phyloP scores from a whole-genome alignment of 2,113 vertebrate species.

The Otocyon megalotis region DNA sequence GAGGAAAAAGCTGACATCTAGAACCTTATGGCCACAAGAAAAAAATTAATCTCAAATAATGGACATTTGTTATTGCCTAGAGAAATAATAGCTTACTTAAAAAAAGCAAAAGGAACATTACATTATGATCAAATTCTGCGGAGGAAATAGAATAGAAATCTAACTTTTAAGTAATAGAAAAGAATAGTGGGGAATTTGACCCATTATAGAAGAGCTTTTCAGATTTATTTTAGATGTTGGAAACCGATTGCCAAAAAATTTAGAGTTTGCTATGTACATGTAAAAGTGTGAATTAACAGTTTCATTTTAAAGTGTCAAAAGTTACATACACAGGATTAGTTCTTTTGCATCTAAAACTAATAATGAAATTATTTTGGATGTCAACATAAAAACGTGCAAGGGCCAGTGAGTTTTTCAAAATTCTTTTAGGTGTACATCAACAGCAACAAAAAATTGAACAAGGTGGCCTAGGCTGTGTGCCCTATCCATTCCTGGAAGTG shows the following conservation, averaged over 20 bases:
- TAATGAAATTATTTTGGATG: neutral
- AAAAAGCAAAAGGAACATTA: neutral
- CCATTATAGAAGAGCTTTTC: neutral
- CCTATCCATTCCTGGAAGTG: neutral
- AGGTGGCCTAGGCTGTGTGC: neutral
- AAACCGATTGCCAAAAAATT: neutral
- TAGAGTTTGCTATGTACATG: neutral
- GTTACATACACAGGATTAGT: neutral
- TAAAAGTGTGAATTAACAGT: neutral
- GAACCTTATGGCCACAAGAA: neutral
- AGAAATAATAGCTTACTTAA: neutral
- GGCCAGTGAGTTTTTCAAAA: neutral
- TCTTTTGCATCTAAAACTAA: slow-evolving; percentile 28
- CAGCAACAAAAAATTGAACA: neutral
- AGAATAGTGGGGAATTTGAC: neutral
- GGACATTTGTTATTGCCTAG: neutral
- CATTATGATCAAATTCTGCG: neutral
- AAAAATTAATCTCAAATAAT: slow-evolving; percentile 28
- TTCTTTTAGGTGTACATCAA: neutral
- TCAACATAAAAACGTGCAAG: neutral
- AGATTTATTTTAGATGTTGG: neutral
- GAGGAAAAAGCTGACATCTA: neutral
- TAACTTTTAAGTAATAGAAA: neutral
- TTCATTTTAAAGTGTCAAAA: slow-evolving; percentile 12
- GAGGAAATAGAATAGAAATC: neutral